These are phyloP conservation scores for Rhinichthys klamathensis DNA, from an alignment of 2,113 vertebrate species.

Conservation along the genomic window DNA sequence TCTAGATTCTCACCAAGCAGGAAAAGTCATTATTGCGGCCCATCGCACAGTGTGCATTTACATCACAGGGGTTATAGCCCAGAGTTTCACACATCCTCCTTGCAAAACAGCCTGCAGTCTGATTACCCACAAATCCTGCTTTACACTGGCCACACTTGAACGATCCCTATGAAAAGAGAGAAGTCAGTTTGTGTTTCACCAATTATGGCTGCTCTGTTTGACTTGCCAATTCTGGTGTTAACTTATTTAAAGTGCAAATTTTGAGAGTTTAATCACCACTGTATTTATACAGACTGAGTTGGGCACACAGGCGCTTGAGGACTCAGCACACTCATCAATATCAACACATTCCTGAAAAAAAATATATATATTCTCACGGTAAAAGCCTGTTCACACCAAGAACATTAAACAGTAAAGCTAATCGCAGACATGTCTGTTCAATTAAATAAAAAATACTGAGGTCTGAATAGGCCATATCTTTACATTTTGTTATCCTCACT, in stretches of 20 bases:
- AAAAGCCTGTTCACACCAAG: background rate
- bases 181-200: background rate
- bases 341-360: conserved; percentile 55
- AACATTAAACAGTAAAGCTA: background rate
- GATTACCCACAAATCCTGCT: conserved; percentile 81
- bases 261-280: conserved; percentile 45
- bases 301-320: conserved; percentile 52
- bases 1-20: conserved; percentile 75
- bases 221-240: background rate
- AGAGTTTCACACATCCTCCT: conserved; percentile 76
- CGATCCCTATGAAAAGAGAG: conserved; percentile 71
- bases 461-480: background rate
- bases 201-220: background rate
- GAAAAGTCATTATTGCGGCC: conserved; percentile 81
- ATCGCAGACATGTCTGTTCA: background rate
- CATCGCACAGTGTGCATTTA: conserved; percentile 82
- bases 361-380: background rate
- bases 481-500: background rate
- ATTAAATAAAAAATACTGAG: no score
- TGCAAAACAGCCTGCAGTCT: conserved; percentile 73
- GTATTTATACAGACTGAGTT: conserved; percentile 64
- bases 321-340: conserved; percentile 57
- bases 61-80: conserved; percentile 79
- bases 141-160: conserved; percentile 84
- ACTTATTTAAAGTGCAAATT: background rate